Base-by-base conservation (phyloP, 2,797 vertebrate species). In the Picus viridis region DNA sequence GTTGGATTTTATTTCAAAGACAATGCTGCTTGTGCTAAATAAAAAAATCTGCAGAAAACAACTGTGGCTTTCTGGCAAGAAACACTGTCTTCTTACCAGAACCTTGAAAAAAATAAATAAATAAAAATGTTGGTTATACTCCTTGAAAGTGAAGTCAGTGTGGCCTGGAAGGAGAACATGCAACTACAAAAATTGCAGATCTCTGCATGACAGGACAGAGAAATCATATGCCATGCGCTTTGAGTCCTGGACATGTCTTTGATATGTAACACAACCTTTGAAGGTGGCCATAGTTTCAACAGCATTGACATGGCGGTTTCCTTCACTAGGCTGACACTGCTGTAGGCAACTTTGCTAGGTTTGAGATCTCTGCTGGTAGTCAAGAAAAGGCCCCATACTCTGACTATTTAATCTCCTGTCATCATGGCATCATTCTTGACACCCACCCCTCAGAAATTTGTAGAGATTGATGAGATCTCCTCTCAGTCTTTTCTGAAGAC, bases 1-100 rank as follows among this genome's bases (percentile, higher is more conserved):
- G 90, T 92, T 97, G 93, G 73, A 77, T 95, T 97, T 97, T 96
- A 96, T 97, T 98, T 97, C 91, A 94, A 97, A 96, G 94, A 93
- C 92, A 97, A 43, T 96, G 29, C 79, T 90, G 45, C 56, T 82
- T 92, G 76, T 75, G 16, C 54, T 89, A 90, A 91, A 89, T 83
- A 90, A 91, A 89, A 89, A 34, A 93, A 86, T 49, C 45, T 82
- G 18, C 72, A 58, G 58, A 91, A 88, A 96, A 91, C 22, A 62
- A 89, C 54, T 62, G 41, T 54, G 93, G 81, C 68, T 67, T 91
- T 56, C 54, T 36, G 22, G 56, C 22, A 91, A 86, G 61, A 69
- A 76, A 19, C 16, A 47, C 27, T 57, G 26, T 15, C 72, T 94
- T 95, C 56, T 80, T 63, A 92, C 75, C 18, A 94, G 56, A 88